These are phyloP conservation scores for Ceramica pisi DNA, from an alignment of 2,888 invertebrate species.

Conservation along the genomic window DNA sequence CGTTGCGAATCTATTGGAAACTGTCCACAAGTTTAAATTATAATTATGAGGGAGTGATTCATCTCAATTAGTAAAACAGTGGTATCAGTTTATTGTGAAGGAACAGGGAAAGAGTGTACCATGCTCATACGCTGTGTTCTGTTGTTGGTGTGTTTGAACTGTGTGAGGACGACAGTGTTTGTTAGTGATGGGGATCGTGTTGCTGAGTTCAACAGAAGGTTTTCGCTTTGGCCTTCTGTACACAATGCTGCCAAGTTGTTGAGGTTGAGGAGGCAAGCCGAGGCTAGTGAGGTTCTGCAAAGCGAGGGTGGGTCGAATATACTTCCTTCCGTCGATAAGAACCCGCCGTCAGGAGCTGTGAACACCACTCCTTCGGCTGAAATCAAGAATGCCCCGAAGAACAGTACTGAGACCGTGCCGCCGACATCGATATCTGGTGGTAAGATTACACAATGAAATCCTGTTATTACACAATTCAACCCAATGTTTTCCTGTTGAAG, in stretches of 20 bases:
- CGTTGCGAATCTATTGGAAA: constrained; percentile 40
- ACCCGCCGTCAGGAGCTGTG: neutral
- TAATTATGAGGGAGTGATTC: constrained; percentile 56
- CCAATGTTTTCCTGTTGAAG: constrained; percentile 24
- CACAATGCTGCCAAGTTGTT: constrained; percentile 73
- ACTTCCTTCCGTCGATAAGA: constrained; percentile 11
- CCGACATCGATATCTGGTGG: constrained; percentile 15
- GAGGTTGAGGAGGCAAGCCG: constrained; percentile 67
- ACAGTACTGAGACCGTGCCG: constrained; percentile 5
- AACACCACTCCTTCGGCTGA: constrained; percentile 12
- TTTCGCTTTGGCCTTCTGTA: constrained; percentile 81
- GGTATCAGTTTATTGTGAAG: constrained; percentile 40
- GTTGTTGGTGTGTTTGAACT: constrained; percentile 76
- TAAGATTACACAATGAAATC: constrained; percentile 36
- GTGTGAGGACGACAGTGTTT: constrained; percentile 73
- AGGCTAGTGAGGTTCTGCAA: constrained; percentile 25
- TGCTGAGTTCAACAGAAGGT: constrained; percentile 71
- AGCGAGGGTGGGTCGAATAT: constrained; percentile 69
- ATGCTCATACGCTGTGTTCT: constrained; percentile 77
- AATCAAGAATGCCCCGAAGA: constrained; percentile 11
- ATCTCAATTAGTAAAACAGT: constrained; percentile 43
- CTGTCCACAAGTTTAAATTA: constrained; percentile 46
- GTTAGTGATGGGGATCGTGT: constrained; percentile 58
- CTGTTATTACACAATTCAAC: constrained; percentile 17
- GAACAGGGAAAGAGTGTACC: constrained; percentile 25